Percentiles rank a stretch among this genome's conserved stretches.
Evolutionary conservation across 2,113 vertebrate genomes (phyloP).

Genomic region (Hassar affinis): DNA sequence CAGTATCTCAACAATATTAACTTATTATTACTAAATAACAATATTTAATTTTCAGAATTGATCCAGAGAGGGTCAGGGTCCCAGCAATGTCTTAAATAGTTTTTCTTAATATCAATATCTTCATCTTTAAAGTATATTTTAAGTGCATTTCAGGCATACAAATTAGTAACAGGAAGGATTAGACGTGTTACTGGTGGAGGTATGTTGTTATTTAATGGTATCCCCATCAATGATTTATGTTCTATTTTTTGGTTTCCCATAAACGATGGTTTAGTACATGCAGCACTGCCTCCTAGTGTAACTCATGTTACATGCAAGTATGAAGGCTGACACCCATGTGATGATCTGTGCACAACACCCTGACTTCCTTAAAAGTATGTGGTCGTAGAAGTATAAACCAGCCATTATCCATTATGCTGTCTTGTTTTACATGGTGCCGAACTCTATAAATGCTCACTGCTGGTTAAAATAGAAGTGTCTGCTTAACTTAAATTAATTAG

Average conservation of each 20-base stretch:
- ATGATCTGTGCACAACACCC: neutral
- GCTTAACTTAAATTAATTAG: too few species aligned
- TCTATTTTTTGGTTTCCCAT: neutral
- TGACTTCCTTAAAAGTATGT: neutral
- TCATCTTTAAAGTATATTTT: neutral
- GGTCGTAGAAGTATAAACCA: neutral
- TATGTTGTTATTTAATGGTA: too few species aligned
- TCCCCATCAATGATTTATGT: neutral
- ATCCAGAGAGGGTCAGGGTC: neutral
- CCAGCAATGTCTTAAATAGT: neutral
- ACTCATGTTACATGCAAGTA: neutral
- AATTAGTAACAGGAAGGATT: neutral
- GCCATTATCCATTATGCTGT: neutral
- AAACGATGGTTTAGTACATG: neutral
- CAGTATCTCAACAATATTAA: neutral
- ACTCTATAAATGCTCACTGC: too few species aligned
- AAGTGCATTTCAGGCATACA: neutral
- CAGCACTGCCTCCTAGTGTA: slow-evolving; percentile 11
- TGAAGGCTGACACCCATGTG: neutral
- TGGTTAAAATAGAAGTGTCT: neutral
- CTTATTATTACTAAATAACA: neutral
- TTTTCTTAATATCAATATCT: neutral
- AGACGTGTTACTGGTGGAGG: neutral
- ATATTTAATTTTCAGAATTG: neutral
- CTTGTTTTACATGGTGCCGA: neutral